Evolutionary conservation across 2,797 vertebrate genomes (phyloP).

Genomic region (Intellagama lesueurii): DNA sequence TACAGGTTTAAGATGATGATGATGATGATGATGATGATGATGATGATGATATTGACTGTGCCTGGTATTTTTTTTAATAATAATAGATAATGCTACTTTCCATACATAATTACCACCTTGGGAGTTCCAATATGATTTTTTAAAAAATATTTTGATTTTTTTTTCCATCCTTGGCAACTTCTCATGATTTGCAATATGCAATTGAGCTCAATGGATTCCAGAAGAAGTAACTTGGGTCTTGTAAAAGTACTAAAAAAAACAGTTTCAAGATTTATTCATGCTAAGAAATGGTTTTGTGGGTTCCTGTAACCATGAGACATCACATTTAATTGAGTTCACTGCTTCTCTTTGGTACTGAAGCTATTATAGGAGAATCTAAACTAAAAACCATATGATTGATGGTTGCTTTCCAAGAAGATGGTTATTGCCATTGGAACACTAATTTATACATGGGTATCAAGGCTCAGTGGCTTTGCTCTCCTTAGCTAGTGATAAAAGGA

Average conservation of each 20-base stretch:
- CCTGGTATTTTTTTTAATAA: too few species aligned
- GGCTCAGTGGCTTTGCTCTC: not conserved
- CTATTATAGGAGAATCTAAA: not conserved
- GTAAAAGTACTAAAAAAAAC: constrained; percentile 34
- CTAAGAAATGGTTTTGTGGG: not conserved
- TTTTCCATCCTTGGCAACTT: not conserved
- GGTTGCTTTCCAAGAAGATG: not conserved
- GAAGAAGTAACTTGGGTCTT: not conserved
- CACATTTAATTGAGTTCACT: not conserved
- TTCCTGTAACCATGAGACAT: not conserved
- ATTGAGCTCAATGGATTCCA: not conserved
- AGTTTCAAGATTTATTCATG: constrained; percentile 2
- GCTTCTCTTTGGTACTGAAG: not conserved
- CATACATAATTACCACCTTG: too few species aligned
- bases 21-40: too few species aligned
- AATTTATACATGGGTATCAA: not conserved
- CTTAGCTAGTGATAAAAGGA: not conserved
- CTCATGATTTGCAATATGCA: not conserved
- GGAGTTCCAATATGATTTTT: not conserved
- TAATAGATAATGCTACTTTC: not conserved
- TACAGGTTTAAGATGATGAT: too few species aligned
- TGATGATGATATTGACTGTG: too few species aligned
- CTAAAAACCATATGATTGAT: not conserved
- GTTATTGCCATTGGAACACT: not conserved
- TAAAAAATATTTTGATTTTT: not conserved